Conservation (phyloP, 92 coral and sea anemone genomes). For the Siderastrea siderea region DNA sequence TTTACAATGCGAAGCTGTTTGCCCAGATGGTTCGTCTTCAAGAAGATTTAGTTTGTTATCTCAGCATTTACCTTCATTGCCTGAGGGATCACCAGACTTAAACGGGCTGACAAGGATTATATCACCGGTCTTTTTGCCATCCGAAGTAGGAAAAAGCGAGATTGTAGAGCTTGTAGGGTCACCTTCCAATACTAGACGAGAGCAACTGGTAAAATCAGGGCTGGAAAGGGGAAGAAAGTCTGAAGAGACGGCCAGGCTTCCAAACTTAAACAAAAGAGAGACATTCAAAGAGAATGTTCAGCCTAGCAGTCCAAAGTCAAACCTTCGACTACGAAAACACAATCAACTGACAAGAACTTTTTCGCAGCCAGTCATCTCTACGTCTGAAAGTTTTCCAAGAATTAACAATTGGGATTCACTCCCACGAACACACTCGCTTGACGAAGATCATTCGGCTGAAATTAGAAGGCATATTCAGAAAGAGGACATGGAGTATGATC, state of each 20-base stretch:
- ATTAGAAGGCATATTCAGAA: slow-evolving; percentile 31
- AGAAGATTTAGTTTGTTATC: slow-evolving; percentile 2
- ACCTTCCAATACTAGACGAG: slow-evolving; percentile 14
- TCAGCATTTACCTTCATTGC: slow-evolving; percentile 31
- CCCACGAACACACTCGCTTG: background rate
- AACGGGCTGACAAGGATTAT: slow-evolving; percentile 8
- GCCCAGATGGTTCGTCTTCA: slow-evolving; percentile 9
- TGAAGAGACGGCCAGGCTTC: slow-evolving; percentile 1
- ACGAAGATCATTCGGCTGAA: slow-evolving; percentile 20
- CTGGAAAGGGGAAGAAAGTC: slow-evolving; percentile 13
- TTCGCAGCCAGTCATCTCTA: slow-evolving; percentile 27
- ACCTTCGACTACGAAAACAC: background rate
- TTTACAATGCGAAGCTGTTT: background rate
- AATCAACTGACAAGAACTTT: slow-evolving; percentile 1
- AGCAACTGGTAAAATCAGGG: background rate
- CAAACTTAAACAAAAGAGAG: slow-evolving; percentile 25
- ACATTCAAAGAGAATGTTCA: background rate
- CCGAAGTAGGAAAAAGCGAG: slow-evolving; percentile 29
- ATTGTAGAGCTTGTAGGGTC: slow-evolving; percentile 29
- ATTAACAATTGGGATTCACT: background rate
- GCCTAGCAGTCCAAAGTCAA: background rate
- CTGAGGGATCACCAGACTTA: slow-evolving; percentile 26
- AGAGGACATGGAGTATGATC: slow-evolving; percentile 37
- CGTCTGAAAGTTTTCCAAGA: slow-evolving; percentile 14
- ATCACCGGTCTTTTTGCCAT: slow-evolving; percentile 26